Percentiles rank a stretch among this genome's conserved stretches.
Evolutionary conservation across 2,797 vertebrate species (phyloP).

Genomic region (Merluccius polli): DNA sequence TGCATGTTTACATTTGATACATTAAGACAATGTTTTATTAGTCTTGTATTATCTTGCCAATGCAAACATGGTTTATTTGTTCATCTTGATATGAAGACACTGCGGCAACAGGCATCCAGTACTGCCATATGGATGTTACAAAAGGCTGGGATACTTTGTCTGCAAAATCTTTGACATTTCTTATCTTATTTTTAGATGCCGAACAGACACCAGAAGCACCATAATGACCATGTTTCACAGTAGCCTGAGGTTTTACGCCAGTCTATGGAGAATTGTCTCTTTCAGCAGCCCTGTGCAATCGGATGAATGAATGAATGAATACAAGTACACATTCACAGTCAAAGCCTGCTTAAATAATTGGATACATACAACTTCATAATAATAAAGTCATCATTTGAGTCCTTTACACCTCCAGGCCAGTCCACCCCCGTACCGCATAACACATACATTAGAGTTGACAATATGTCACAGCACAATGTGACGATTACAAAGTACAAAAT

Average conservation of each 20-base stretch:
- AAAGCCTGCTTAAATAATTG: background rate
- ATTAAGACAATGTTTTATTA: background rate
- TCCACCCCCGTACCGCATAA: background rate
- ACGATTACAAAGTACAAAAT: background rate
- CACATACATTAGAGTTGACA: slow-evolving; percentile 1
- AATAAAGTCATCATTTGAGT: background rate
- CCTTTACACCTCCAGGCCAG: background rate
- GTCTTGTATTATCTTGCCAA: background rate
- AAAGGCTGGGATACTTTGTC: background rate
- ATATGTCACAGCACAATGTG: background rate
- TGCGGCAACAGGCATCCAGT: background rate
- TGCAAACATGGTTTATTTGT: background rate
- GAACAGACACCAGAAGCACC: no score
- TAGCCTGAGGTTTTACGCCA: slow-evolving; percentile 16
- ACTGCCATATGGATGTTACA: background rate
- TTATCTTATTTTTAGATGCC: background rate
- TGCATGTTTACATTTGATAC: background rate
- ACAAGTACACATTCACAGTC: background rate
- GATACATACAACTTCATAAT: background rate
- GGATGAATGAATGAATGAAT: background rate
- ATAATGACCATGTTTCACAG: background rate
- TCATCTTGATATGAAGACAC: background rate
- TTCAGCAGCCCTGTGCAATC: background rate
- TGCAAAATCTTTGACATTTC: background rate
- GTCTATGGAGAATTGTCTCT: background rate